Base-by-base conservation (phyloP, 2,797 vertebrate genomes). In the Scyliorhinus canicula region DNA sequence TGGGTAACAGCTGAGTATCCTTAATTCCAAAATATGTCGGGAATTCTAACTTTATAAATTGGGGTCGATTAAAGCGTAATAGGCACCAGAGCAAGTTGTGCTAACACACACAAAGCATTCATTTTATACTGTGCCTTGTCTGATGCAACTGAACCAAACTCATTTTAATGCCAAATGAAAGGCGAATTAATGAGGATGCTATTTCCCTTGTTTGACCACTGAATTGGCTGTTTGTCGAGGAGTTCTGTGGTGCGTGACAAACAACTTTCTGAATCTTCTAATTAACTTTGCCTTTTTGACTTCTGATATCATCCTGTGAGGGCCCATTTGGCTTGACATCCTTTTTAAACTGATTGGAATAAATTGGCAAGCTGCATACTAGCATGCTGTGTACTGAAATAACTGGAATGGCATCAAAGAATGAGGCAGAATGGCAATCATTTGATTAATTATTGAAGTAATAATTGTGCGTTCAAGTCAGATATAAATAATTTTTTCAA, bases 171-270 rank as follows among this genome's bases (percentile, higher is more conserved):
- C 55, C 55, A 90, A 90, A n/a, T 60, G 86, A 90, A 90, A 90
- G 55, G 55, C 95, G 96, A 96, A 97, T 97, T 97, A 97, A 97
- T 96, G 96, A 97, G 96, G 96, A 96, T 97, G 97, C 97, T 96
- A 96, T 96, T 97, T 65, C n/a, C 95, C 95, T 96, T 96, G 96
- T 97, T 97, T 97, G 96, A 96, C 97, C 96, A 97, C 94, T 97
- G 97, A 97, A 97, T 97, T 97, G 97, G 96, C 96, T 96, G 95
- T 95, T 95, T 96, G 96, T 97, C 96, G 97, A 97, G 97, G 96
- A 96, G 95, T 96, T 97, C 96, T 19, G 93, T 95, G 95, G 96
- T 96, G 96, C 95, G 47, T 96, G 96, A 97, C 96, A 97, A 96
- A 96, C 97, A 97, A 96, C 96, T 97, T 96, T 96, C 95, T 93